These are phyloP conservation scores for Xiphias gladius DNA, from an alignment of 2,113 vertebrate genomes.

Conservation along the genomic window DNA sequence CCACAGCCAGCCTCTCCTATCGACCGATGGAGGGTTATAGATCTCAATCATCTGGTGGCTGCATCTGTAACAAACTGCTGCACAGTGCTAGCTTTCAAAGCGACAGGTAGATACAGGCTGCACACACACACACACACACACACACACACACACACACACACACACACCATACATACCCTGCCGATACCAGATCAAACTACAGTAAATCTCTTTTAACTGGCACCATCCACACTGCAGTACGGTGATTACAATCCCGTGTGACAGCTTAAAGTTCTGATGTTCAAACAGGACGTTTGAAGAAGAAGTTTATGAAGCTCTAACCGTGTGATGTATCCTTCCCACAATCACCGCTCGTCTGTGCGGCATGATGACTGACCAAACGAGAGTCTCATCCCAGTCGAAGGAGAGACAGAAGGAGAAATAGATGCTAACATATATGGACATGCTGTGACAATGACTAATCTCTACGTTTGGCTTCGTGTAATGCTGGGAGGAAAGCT, in stretches of 20 bases:
- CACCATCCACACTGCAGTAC: not conserved
- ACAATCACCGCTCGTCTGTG: not conserved
- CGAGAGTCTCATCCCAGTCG: slow-evolving; percentile 18
- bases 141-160: slow-evolving; percentile 8
- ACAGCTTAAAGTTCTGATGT: slow-evolving; percentile 28
- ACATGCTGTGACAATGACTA: slow-evolving; percentile 13
- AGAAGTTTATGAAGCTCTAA: not conserved
- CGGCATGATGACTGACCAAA: slow-evolving; percentile 50
- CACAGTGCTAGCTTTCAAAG: slow-evolving; percentile 12
- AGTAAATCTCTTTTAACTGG: slow-evolving; percentile 15
- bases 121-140: slow-evolving; percentile 9
- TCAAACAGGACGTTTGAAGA: slow-evolving; percentile 21
- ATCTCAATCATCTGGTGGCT: slow-evolving; percentile 27
- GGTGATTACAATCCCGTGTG: slow-evolving; percentile 17
- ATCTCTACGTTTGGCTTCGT: slow-evolving; percentile 34
- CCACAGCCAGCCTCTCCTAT: slow-evolving; percentile 20
- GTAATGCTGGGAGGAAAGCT: not conserved
- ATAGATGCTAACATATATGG: not conserved
- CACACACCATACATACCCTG: not conserved
- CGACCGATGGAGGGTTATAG: slow-evolving; percentile 28
- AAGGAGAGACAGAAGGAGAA: not conserved
- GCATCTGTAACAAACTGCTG: slow-evolving; percentile 28
- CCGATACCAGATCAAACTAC: slow-evolving; percentile 16
- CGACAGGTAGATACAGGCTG: slow-evolving; percentile 3
- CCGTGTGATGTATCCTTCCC: slow-evolving; percentile 23